These are phyloP conservation scores for Troides helena DNA, from an alignment of 2,888 invertebrate species.

Conservation along the genomic window DNA sequence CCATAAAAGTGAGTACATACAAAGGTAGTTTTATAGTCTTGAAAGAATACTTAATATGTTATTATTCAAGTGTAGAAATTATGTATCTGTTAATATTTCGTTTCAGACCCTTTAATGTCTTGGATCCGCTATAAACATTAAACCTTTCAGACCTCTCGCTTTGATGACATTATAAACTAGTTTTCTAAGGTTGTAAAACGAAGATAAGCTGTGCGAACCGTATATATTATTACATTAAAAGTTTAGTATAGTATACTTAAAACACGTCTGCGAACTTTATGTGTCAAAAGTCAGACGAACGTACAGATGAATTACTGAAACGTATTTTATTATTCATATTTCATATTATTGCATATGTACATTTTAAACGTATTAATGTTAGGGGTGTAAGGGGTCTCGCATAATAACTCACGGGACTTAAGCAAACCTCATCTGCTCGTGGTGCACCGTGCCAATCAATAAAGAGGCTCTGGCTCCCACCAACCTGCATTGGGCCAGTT, in stretches of 20 bases:
- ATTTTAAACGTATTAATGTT: too few species aligned
- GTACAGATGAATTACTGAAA: not conserved
- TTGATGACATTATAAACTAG: conserved; percentile 23
- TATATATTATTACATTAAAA: conserved; percentile 9
- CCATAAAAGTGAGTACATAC: too few species aligned
- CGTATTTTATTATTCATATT: not conserved
- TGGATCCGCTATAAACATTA: conserved; percentile 23
- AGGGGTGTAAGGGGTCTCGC: too few species aligned
- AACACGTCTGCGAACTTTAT: conserved; percentile 1
- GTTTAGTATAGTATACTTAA: conserved; percentile 9
- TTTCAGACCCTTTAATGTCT: conserved; percentile 5
- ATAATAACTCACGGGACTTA: too few species aligned
- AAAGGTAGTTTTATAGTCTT: too few species aligned
- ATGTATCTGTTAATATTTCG: conserved; percentile 12
- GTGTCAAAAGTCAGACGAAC: not conserved
- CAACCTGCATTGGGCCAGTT: too few species aligned
- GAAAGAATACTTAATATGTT: too few species aligned
- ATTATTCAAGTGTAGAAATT: not conserved
- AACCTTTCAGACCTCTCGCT: conserved; percentile 15
- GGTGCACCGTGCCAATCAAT: too few species aligned
- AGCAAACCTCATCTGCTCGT: too few species aligned
- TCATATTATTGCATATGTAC: not conserved
- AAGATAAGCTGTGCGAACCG: conserved; percentile 11
- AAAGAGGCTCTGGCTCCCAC: too few species aligned
- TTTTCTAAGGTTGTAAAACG: conserved; percentile 23